Base-by-base conservation (phyloP, 1,140 invertebrate genomes). In the Nasonia giraulti region DNA sequence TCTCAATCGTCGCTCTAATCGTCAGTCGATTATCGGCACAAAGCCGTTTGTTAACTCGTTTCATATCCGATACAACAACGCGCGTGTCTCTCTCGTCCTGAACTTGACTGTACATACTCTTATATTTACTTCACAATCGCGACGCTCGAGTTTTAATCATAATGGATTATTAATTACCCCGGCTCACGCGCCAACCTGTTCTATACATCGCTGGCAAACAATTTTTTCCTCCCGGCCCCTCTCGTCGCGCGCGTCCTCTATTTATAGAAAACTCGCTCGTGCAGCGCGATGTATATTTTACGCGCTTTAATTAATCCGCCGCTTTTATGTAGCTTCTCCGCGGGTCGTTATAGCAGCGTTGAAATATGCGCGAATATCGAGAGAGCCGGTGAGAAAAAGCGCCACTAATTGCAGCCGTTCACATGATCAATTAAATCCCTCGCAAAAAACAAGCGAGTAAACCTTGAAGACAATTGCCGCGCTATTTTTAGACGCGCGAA, bases 391-490 rank as follows among this genome's bases (percentile, higher is more conserved):
- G 27, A 27, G 27, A 31, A 31, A 27, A 71, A 33, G 68, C 68
- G 27, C 23, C 10, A 14, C 10, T 71, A 17, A 27, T 71, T 44
- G 37, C 73, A n/a, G 31, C 27, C 31, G 37, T 40, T 75, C 14
- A 20, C 37, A 75, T 75, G 73, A 75, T 75, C 37, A 37, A 75
- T 75, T 75, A 75, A 40, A 75, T 11, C 33, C 2, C 14, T 7
- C 31, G 37, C 33, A n/a, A 40, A 44, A 75, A 75, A 75, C 20
- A 44, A 75, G 17, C 33, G 37, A 12, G 17, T n/a, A 75, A 75
- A 44, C 73, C 73, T 75, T 75, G 73, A 44, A 40, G 37, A 44
- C 73, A 75, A 75, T 75, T 75, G 73, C 37, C 37, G 33, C 10
- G 33, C 8, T 75, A 75, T n/a, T 44, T 75, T 75, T 75, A 75